Percentiles rank a stretch among this genome's conserved stretches.
Conservation (phyloP, 2,113 vertebrate species). For the Melozone crissalis region DNA sequence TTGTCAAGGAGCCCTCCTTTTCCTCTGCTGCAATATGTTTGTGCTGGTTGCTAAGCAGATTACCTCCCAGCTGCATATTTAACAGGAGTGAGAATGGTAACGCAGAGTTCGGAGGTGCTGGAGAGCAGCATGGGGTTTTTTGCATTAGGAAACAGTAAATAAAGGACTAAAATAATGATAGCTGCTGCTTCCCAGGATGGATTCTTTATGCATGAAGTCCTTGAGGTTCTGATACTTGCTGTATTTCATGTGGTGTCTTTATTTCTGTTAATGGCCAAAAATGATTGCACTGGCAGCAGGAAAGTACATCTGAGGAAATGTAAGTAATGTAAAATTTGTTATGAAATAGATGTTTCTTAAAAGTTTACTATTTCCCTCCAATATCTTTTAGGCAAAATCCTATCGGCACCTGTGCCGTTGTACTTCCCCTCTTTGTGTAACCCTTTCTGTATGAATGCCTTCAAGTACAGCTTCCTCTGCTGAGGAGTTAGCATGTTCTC, state of each 20-base stretch:
- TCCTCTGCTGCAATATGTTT: constrained; percentile 45
- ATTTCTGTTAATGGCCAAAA: constrained; percentile 63
- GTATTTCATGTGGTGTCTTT: constrained; percentile 61
- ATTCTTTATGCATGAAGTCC: constrained; percentile 24
- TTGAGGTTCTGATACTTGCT: constrained; percentile 55
- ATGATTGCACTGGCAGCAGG: constrained; percentile 30
- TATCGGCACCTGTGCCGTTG: neutral
- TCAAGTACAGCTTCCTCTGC: neutral
- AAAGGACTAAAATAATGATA: constrained; percentile 36
- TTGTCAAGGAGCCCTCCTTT: constrained; percentile 39
- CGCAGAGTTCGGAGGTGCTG: neutral
- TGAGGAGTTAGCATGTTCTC: neutral
- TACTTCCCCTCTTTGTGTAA: neutral
- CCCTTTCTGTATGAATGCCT: neutral
- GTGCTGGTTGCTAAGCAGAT: constrained; percentile 61
- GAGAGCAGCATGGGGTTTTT: neutral
- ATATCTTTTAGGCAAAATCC: neutral
- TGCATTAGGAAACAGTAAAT: neutral
- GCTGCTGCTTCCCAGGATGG: neutral
- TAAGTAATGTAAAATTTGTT: constrained; percentile 42
- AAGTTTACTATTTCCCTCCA: neutral
- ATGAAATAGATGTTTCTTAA: neutral
- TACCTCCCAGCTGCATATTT: constrained; percentile 47
- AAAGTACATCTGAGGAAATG: constrained; percentile 62
- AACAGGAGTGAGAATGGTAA: constrained; percentile 12